Base-by-base conservation (phyloP, 1,140 invertebrate species). In the Macrobrachium nipponense region DNA sequence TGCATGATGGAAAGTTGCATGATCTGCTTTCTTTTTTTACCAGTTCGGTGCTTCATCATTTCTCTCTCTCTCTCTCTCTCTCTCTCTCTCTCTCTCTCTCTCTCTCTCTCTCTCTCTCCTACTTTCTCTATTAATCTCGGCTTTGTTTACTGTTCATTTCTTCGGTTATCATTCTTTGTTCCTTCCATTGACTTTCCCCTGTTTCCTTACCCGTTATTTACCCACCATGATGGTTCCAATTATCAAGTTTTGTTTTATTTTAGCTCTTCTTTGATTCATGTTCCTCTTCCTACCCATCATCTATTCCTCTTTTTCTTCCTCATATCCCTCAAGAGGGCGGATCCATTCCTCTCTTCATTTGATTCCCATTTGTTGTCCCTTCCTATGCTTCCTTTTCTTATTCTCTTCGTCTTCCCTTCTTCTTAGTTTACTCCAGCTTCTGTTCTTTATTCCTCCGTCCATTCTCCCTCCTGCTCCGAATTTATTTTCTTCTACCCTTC, bases 51-150 rank as follows among this genome's bases (percentile, higher is more conserved):
- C 7, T 20, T 23, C 2, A 14, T 8, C 68, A 23, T 23, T 20
- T 23, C 20, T 23, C 36, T 8, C 20, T n/a, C n/a, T n/a, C n/a
- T n/a, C n/a, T n/a, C n/a, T n/a, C n/a, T n/a, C n/a, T n/a, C 17
- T 73, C 70, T 27, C 70, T 20, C 70, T 20, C 70, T 27, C 70
- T 73, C 70, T 73, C 18, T 73, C 70, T 27, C 70, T 20, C 70
- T 73, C 70, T 73, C 70, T 27, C 70, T 44, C 43, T 79, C 59
- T 23, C 77, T 79, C 77, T 68, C 64, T 68, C 64, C 15, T 27
- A 8, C 64, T 68, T 27, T 68, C 64, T 12, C 0, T 68, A n/a
- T 68, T 27, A 23, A 36, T 44, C 36, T 15, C 15, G 23, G 36
- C 0, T 43, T 51, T 36, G n/a, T n/a, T n/a, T n/a, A n/a, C 43